Conservation (phyloP, 1,140 invertebrate genomes). For the Drosophila pectinifera region DNA sequence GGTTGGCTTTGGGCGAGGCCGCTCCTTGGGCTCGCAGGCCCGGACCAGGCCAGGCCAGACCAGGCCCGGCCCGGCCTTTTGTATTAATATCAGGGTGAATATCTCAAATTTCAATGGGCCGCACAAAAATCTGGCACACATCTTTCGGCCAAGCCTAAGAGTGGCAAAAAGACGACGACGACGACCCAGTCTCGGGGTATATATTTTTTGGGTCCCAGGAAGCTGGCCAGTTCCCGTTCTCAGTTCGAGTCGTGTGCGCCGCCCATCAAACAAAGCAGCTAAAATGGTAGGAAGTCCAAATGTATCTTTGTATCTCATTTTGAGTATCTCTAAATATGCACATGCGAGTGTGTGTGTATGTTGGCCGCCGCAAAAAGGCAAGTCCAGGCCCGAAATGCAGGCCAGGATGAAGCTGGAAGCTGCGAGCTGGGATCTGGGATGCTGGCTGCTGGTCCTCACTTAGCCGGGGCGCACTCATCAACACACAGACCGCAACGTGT, state of each 20-base stretch:
- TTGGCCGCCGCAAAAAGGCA: slow-evolving; percentile 69
- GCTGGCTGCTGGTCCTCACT: slow-evolving; percentile 61
- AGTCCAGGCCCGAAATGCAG: slow-evolving; percentile 73
- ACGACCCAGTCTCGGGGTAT: slow-evolving; percentile 34
- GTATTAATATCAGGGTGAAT: slow-evolving; percentile 79
- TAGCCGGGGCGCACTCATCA: slow-evolving; percentile 73
- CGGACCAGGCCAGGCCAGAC: slow-evolving; percentile 24
- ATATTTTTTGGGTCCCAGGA: slow-evolving; percentile 40
- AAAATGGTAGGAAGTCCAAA: slow-evolving; percentile 83
- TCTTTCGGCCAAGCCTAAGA: slow-evolving; percentile 58
- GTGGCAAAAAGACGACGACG: slow-evolving; percentile 13
- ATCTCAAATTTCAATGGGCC: slow-evolving; percentile 80
- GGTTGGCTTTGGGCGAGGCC: slow-evolving; percentile 45
- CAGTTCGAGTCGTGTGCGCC: slow-evolving; percentile 62
- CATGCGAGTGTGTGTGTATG: slow-evolving; percentile 32
- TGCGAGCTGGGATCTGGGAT: neutral
- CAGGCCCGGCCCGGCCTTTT: slow-evolving; percentile 62
- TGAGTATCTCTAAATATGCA: slow-evolving; percentile 83
- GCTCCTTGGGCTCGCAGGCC: slow-evolving; percentile 39
- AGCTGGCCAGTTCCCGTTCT: slow-evolving; percentile 46
- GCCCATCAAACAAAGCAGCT: slow-evolving; percentile 75
- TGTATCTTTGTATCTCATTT: slow-evolving; percentile 83
- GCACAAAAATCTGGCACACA: slow-evolving; percentile 69
- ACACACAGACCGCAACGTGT: slow-evolving; percentile 81
- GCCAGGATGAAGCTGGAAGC: slow-evolving; percentile 51